Conservation (phyloP, 2,888 invertebrate genomes). For the Drosophila gaucha region DNA sequence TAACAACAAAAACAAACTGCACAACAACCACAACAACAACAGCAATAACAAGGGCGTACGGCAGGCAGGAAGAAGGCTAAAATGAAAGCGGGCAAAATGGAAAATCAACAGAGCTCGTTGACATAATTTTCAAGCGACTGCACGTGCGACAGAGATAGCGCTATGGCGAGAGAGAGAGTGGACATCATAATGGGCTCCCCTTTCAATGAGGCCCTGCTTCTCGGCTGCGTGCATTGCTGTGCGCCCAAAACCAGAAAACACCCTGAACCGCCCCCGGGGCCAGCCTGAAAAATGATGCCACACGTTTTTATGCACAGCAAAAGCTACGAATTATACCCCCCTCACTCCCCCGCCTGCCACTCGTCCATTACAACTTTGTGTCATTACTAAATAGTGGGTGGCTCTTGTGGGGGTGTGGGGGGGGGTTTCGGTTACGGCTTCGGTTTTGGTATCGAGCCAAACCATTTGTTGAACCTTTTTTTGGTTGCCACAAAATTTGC, state of each 20-base stretch:
- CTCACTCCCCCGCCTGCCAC: background rate
- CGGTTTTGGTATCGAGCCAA: conserved; percentile 61
- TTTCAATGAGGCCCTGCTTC: background rate
- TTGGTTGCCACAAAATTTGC: conserved; percentile 78
- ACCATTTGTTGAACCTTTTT: conserved; percentile 81
- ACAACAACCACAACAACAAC: conserved; percentile 40
- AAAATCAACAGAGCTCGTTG: conserved; percentile 83
- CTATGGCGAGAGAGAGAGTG: conserved; percentile 7
- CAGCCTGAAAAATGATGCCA: conserved; percentile 68
- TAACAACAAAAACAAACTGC: conserved; percentile 62
- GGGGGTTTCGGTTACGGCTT: conserved; percentile 45
- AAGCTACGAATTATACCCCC: background rate
- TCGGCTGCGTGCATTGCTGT: conserved; percentile 50
- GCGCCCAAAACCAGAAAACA: conserved; percentile 73
- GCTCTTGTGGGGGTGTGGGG: conserved; percentile 27
- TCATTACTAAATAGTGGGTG: conserved; percentile 78
- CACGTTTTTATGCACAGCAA: conserved; percentile 45
- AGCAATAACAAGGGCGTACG: conserved; percentile 16
- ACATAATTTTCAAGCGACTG: conserved; percentile 81
- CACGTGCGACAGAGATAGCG: conserved; percentile 38
- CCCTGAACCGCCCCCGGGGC: conserved; percentile 26
- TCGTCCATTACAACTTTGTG: conserved; percentile 52
- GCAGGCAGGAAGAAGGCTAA: conserved; percentile 56
- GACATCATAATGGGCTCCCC: conserved; percentile 12
- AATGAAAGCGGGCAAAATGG: conserved; percentile 69